A percentile compares a stretch with the other conserved stretches of the same genome.
Conservation (phyloP, 1,140 invertebrate genomes). For the Drosophila fuyamai region DNA sequence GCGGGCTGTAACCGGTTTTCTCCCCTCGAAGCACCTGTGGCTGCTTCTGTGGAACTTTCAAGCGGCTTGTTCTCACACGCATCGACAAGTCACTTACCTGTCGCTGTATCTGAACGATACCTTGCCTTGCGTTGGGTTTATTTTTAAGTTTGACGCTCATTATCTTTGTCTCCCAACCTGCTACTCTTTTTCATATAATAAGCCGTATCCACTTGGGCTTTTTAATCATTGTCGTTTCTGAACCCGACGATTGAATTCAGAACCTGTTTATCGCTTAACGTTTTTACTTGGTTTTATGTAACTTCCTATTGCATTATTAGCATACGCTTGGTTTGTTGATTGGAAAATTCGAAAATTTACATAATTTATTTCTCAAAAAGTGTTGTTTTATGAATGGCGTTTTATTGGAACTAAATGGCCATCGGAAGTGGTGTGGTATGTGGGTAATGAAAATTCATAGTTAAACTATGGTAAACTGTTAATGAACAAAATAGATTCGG, state of each 20-base stretch:
- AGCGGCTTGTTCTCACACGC: conserved; percentile 41
- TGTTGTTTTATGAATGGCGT: conserved; percentile 31
- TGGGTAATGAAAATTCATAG: conserved; percentile 7
- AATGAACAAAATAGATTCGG: background rate
- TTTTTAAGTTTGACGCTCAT: conserved; percentile 63
- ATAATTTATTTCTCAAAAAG: conserved; percentile 31
- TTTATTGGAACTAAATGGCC: conserved; percentile 24
- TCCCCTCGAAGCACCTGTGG: conserved; percentile 22
- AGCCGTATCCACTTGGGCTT: conserved; percentile 31
- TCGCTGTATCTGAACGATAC: conserved; percentile 15
- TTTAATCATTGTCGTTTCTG: conserved; percentile 32
- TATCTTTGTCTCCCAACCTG: conserved; percentile 35
- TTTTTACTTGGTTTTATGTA: conserved; percentile 27
- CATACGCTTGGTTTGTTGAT: conserved; percentile 7
- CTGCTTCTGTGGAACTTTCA: conserved; percentile 21
- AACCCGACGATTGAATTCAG: background rate
- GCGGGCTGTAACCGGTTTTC: conserved; percentile 52
- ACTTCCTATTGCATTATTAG: conserved; percentile 42
- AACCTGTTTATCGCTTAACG: background rate
- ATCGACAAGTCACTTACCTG: conserved; percentile 17
- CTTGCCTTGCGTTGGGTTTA: conserved; percentile 35
- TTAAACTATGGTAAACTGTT: conserved; percentile 12
- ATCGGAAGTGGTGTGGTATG: conserved; percentile 32
- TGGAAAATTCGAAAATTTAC: conserved; percentile 34
- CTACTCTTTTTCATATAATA: conserved; percentile 26